A percentile compares a stretch with the other conserved stretches of the same genome.
phyloP scores from a whole-genome alignment of 2,888 invertebrate genomes.

The Eupithecia exiguata region DNA sequence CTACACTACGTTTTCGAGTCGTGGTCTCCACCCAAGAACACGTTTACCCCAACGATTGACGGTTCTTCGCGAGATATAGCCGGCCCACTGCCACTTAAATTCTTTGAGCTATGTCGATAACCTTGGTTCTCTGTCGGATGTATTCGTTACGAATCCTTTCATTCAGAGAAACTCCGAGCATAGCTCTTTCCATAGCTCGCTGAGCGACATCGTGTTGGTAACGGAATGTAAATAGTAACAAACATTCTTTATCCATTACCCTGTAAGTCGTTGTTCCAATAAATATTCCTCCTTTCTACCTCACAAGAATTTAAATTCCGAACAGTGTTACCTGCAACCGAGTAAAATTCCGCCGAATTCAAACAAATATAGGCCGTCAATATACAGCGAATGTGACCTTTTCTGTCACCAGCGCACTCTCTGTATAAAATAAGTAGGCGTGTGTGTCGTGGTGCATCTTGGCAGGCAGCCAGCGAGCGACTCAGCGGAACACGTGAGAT shows the following conservation, averaged over 20 bases:
- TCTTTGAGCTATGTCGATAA: too few species aligned
- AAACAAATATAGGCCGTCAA: slow-evolving; percentile 10
- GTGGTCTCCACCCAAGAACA: too few species aligned
- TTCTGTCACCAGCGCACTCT: slow-evolving; percentile 37
- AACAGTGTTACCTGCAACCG: background rate
- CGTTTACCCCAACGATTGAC: too few species aligned
- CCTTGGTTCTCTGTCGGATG: too few species aligned
- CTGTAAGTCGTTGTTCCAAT: background rate
- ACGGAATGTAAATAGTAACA: too few species aligned
- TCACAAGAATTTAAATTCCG: slow-evolving; percentile 1
- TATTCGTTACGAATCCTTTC: too few species aligned
- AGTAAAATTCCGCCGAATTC: background rate
- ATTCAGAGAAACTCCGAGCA: too few species aligned
- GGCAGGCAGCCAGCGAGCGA: slow-evolving; percentile 50
- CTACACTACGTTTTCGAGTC: too few species aligned
- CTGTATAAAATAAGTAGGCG: slow-evolving; percentile 34
- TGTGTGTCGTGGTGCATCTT: slow-evolving; percentile 45
- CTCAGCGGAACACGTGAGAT: slow-evolving; percentile 52
- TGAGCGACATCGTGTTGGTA: too few species aligned
- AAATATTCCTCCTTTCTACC: background rate
- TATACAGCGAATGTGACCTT: slow-evolving; percentile 17
- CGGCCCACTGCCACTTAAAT: too few species aligned
- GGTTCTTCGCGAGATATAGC: too few species aligned
- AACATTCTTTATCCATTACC: background rate
- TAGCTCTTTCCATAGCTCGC: too few species aligned